These are phyloP conservation scores for Syngnathus floridae DNA, from an alignment of 2,113 vertebrate species.

Conservation along the genomic window DNA sequence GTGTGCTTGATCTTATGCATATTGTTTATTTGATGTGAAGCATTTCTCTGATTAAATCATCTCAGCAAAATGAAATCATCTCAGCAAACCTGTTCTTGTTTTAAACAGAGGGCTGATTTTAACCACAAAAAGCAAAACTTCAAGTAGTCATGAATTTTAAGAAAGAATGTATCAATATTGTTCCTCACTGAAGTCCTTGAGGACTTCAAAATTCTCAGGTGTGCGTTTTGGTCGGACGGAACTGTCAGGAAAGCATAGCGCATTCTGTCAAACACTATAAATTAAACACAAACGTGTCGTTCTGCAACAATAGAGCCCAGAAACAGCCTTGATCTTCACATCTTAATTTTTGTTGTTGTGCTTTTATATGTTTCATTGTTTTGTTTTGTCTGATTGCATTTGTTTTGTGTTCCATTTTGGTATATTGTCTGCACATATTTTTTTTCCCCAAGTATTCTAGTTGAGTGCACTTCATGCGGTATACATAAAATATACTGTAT, in stretches of 20 bases:
- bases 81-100: not conserved
- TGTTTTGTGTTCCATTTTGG: not conserved
- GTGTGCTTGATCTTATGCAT: slow-evolving; percentile 10
- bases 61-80: slow-evolving; percentile 4
- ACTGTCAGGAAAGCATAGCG: too few relatives aligned
- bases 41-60: slow-evolving; percentile 11
- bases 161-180: not conserved
- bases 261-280: too few relatives aligned
- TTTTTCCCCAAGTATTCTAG: not conserved
- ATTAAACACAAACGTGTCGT: too few relatives aligned
- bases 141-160: not conserved
- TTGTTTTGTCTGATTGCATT: not conserved
- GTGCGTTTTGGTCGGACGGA: too few relatives aligned
- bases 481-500: not conserved
- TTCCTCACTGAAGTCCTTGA: not conserved
- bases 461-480: not conserved
- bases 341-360: too few relatives aligned
- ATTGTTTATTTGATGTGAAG: slow-evolving; percentile 24
- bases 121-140: slow-evolving; percentile 3
- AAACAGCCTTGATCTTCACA: too few relatives aligned
- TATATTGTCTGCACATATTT: not conserved
- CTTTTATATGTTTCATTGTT: too few relatives aligned
- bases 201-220: too few relatives aligned
- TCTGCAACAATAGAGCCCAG: too few relatives aligned
- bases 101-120: slow-evolving; percentile 7